These are phyloP conservation scores for Apamea sordens DNA, from an alignment of 2,888 invertebrate species.

Conservation along the genomic window DNA sequence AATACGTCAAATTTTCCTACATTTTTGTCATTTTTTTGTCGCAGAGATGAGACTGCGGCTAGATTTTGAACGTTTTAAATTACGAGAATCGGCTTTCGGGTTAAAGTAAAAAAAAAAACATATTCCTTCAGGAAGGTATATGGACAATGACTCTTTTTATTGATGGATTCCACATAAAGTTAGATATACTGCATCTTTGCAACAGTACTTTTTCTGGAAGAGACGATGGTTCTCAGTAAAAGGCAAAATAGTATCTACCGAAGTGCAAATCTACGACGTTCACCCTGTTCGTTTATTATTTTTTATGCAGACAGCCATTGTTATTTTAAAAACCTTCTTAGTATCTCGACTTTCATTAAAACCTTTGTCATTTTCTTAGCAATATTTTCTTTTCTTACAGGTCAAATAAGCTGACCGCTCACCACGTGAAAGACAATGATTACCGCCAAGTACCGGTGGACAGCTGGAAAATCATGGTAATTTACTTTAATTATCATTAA, in stretches of 20 bases:
- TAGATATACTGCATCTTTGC: background rate
- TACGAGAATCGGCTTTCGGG: too few species aligned
- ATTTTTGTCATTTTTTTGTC: too few species aligned
- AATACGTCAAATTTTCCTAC: too few species aligned
- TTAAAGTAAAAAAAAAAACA: too few species aligned
- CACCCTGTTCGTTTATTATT: conserved; percentile 26
- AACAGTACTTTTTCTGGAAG: background rate
- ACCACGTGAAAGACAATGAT: background rate
- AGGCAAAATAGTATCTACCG: conserved; percentile 21
- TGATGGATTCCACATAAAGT: too few species aligned
- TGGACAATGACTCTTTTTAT: background rate
- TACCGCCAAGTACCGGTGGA: background rate
- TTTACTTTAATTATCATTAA: background rate
- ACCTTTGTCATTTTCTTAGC: background rate
- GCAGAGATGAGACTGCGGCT: too few species aligned
- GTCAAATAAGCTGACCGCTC: background rate
- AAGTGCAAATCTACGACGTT: conserved; percentile 19
- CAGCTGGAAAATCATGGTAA: background rate
- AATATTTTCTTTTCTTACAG: conserved; percentile 8
- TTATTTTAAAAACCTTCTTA: conserved; percentile 15
- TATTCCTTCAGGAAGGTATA: too few species aligned
- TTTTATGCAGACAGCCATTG: conserved; percentile 31
- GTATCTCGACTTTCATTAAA: conserved; percentile 38
- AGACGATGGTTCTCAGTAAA: conserved; percentile 7
- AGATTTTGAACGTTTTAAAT: too few species aligned